These are phyloP conservation scores for Pherbina coryleti DNA, from an alignment of 2,888 invertebrate genomes.

Conservation along the genomic window DNA sequence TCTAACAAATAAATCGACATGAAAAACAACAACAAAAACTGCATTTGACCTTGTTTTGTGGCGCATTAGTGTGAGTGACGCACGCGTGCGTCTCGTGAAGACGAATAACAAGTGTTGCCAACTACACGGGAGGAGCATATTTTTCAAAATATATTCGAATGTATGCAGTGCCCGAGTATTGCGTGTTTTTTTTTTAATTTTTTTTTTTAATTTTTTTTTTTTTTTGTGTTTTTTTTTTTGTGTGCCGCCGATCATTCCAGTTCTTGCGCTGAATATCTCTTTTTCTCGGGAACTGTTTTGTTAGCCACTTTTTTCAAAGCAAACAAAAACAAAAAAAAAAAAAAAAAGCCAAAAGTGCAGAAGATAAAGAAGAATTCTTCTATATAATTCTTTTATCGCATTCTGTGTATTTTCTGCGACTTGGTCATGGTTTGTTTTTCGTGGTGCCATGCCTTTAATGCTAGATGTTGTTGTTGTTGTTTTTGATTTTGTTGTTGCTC, in stretches of 20 bases:
- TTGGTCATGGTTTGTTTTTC: neutral
- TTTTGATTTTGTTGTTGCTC: neutral
- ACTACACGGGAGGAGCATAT: neutral
- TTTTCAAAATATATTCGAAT: neutral
- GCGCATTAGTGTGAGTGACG: conserved; percentile 19
- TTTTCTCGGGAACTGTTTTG: neutral
- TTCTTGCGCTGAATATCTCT: neutral
- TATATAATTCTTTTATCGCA: neutral
- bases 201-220: too few species aligned
- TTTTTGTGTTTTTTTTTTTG: too few species aligned
- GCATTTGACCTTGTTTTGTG: conserved; percentile 36
- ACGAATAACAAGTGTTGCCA: conserved; percentile 26
- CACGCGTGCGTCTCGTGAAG: conserved; percentile 22
- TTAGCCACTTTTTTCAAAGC: neutral
- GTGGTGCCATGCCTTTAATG: neutral
- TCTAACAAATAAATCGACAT: conserved; percentile 26
- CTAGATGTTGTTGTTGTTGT: conserved; percentile 1
- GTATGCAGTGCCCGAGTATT: neutral
- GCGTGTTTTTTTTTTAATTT: too few species aligned
- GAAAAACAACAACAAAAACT: conserved; percentile 24
- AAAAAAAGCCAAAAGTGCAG: neutral
- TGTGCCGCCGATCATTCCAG: neutral
- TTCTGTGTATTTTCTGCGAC: neutral
- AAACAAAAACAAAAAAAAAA: neutral
- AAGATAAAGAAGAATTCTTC: conserved; percentile 14